Percentiles rank a stretch among this genome's conserved stretches.
Evolutionary conservation across 2,888 invertebrate genomes (phyloP).

Genomic region (Willowsia nigromaculata): DNA sequence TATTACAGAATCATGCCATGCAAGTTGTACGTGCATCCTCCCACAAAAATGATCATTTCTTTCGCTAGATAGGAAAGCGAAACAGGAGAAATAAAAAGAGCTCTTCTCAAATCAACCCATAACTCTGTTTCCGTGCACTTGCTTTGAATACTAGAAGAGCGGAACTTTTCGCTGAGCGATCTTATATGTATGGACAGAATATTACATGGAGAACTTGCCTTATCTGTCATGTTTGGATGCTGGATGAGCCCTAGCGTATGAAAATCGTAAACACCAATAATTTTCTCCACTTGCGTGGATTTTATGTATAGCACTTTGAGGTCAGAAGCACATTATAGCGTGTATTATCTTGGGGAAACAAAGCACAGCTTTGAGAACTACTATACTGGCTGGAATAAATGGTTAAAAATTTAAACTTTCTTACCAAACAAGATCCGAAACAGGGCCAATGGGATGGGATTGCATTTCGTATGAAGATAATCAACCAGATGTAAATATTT

Average conservation of each 20-base stretch:
- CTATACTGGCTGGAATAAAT: background rate
- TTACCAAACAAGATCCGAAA: slow-evolving; percentile 91
- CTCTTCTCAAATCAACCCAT: slow-evolving; percentile 26
- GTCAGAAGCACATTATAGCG: slow-evolving; percentile 15
- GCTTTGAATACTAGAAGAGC: background rate
- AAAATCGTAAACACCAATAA: slow-evolving; percentile 1
- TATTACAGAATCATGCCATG: slow-evolving; percentile 30
- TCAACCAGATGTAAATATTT: slow-evolving; percentile 68
- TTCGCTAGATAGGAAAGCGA: background rate
- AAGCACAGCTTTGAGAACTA: background rate
- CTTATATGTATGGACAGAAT: background rate
- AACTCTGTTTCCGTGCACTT: slow-evolving; percentile 14
- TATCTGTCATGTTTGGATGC: background rate
- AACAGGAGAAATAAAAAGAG: background rate
- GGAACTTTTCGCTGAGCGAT: slow-evolving; percentile 38
- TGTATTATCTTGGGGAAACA: slow-evolving; percentile 6
- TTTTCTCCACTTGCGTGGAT: background rate
- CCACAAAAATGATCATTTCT: slow-evolving; percentile 37
- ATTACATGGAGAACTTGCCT: background rate
- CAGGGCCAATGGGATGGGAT: slow-evolving; percentile 89
- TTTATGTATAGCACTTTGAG: background rate
- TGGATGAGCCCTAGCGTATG: background rate
- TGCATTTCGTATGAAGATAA: slow-evolving; percentile 79
- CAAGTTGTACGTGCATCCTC: background rate
- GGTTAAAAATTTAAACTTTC: slow-evolving; percentile 77